These are phyloP conservation scores for Petrolisthes cinctipes DNA, from an alignment of 2,888 invertebrate genomes.

Conservation along the genomic window DNA sequence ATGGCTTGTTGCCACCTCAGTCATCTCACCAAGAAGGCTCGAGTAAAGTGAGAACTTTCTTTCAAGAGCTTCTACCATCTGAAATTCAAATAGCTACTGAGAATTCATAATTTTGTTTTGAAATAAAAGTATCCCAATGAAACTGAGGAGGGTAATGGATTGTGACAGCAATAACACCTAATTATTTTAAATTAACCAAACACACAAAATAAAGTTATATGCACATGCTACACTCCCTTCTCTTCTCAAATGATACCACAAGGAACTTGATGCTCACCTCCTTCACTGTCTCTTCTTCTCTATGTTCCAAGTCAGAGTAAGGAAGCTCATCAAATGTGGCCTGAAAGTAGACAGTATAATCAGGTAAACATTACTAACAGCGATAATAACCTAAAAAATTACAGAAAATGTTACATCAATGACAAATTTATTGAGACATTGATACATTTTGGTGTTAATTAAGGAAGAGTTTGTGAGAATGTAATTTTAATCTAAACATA, in stretches of 20 bases:
- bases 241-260: too few species aligned
- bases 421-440: background rate
- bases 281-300: constrained; percentile 50
- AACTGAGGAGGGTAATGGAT: too few species aligned
- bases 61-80: constrained; percentile 54
- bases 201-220: too few species aligned
- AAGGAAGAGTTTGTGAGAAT: too few species aligned
- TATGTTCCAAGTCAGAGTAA: constrained; percentile 43
- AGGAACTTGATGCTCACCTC: constrained; percentile 26
- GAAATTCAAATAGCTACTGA: constrained; percentile 5
- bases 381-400: background rate
- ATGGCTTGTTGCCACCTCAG: constrained; percentile 6
- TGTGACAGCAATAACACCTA: too few species aligned
- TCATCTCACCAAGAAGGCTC: constrained; percentile 42
- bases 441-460: too few species aligned
- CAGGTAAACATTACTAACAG: background rate
- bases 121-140: too few species aligned
- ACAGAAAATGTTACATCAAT: background rate
- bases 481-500: too few species aligned
- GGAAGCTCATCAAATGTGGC: constrained; percentile 54
- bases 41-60: constrained; percentile 45
- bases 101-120: too few species aligned
- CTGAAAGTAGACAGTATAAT: constrained; percentile 26
- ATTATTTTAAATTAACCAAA: too few species aligned
- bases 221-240: too few species aligned